Conservation (phyloP, 2,797 vertebrate species). For the Neopelma chrysocephalum region DNA sequence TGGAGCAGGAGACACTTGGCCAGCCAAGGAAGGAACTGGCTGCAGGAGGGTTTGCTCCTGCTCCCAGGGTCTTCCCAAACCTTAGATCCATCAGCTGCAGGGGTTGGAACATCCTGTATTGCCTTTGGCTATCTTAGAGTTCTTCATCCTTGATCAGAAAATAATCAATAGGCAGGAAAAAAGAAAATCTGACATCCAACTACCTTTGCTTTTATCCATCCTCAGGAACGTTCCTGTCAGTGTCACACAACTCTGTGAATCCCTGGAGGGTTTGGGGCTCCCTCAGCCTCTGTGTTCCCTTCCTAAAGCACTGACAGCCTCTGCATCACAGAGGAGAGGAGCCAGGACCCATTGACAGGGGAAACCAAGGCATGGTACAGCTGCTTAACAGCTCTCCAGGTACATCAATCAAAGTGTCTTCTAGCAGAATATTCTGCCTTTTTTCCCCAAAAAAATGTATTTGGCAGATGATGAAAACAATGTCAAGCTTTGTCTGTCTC, state of each 20-base stretch:
- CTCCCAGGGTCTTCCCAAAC: neutral
- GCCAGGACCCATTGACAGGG: neutral
- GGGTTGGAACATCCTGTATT: neutral
- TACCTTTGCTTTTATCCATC: neutral
- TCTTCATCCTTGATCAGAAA: neutral
- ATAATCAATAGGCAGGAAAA: neutral
- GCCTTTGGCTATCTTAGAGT: neutral
- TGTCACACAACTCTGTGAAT: neutral
- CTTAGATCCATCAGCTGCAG: neutral
- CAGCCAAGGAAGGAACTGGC: accelerated
- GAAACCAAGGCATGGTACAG: neutral
- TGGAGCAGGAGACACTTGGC: neutral
- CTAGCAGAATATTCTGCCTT: neutral
- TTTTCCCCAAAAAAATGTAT: neutral
- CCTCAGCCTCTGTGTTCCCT: neutral
- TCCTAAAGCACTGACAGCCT: neutral
- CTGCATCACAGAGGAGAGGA: neutral
- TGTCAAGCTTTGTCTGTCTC: neutral
- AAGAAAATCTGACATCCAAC: neutral
- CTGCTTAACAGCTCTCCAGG: neutral
- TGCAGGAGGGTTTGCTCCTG: neutral
- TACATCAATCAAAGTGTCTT: neutral
- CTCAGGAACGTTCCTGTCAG: neutral
- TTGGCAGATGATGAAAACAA: neutral
- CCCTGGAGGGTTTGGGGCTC: neutral